phyloP scores from a whole-genome alignment of 2,797 vertebrate genomes.

The Pseudochromis fuscus region DNA sequence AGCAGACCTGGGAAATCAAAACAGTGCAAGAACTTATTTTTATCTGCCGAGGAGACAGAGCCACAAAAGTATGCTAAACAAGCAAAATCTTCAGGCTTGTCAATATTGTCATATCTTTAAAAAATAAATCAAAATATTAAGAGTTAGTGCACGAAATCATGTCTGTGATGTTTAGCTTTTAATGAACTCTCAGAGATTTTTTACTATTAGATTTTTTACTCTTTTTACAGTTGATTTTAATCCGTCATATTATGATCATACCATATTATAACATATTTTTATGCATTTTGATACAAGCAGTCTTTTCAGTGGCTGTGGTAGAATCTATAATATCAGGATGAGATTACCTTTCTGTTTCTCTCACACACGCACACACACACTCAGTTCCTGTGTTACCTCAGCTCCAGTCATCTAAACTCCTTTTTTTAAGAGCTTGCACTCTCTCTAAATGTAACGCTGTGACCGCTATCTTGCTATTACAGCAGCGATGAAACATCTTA shows the following conservation, averaged over 20 bases:
- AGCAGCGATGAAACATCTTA: slow-evolving; percentile 36
- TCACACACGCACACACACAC: slow-evolving; percentile 32
- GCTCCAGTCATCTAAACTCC: slow-evolving; percentile 10
- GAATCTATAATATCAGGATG: slow-evolving; percentile 35
- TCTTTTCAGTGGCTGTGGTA: slow-evolving; percentile 30
- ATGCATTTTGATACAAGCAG: too few relatives aligned
- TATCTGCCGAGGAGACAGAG: slow-evolving; percentile 40
- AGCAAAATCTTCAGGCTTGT: slow-evolving; percentile 42
- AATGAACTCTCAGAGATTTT: not conserved
- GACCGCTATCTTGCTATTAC: slow-evolving; percentile 48
- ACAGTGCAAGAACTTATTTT: slow-evolving; percentile 53
- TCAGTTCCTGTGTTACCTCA: slow-evolving; percentile 7
- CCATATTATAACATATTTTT: too few relatives aligned
- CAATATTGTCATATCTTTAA: slow-evolving; percentile 59
- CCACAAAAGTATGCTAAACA: slow-evolving; percentile 27
- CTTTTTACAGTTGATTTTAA: not conserved
- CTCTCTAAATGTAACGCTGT: slow-evolving; percentile 27
- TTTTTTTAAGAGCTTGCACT: not conserved
- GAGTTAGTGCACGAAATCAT: slow-evolving; percentile 46
- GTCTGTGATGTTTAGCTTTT: slow-evolving; percentile 20
- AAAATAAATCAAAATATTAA: slow-evolving; percentile 49
- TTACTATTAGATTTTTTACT: not conserved
- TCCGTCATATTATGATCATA: slow-evolving; percentile 13
- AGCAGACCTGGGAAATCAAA: slow-evolving; percentile 65
- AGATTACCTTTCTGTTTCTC: slow-evolving; percentile 37